Evolutionary conservation across 2,888 invertebrate species (phyloP), one percentile per base, ranked within the genome.

Genomic region (Coremacera marginata): DNA sequence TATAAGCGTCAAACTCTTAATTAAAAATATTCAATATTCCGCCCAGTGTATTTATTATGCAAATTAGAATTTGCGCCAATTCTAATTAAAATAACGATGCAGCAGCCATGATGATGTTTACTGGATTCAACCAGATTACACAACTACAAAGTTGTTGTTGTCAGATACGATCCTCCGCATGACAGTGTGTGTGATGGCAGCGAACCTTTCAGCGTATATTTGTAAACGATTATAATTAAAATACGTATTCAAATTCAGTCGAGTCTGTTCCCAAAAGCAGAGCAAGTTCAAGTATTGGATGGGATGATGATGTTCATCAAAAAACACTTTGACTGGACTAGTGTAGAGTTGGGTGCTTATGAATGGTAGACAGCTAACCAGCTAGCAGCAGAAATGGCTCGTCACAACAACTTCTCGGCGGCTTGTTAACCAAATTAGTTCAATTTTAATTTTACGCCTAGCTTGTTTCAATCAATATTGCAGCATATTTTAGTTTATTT

Each of bases 71-170:
- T 68, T 68, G 44, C 82, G 84, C 82, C 81, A 84, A 81, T 83
- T 84, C 85, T 84, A 84, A 84, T 84, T 84, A 85, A 85, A 85
- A 84, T 84, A 85, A 83, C 82, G 83, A 79, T 79, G 84, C 22
- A 44, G 25, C 65, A 49, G 27, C 9, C 49, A 25, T 44, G 67
- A 25, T 44, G 67, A 34, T 67, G 44, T 22, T 16, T 19, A 67
- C 37, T 34, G 67, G 44, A n/a, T 37, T 67, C 44, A 60, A 25
- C 27, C 60, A 60, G 60, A 60, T 14, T 60, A 60, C 57, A 25
- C 11, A 11, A 11, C 11, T 7, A 44, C 44, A 44, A 44, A 44
- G 44, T 44, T 44, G 44, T 44, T 44, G 44, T 44, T 5, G 5
- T n/a, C 37, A 37, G 37, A 37, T 37, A 37, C 37, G 14, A 11